phyloP scores from a whole-genome alignment of 2,888 invertebrate species.

The Sycophila texana region DNA sequence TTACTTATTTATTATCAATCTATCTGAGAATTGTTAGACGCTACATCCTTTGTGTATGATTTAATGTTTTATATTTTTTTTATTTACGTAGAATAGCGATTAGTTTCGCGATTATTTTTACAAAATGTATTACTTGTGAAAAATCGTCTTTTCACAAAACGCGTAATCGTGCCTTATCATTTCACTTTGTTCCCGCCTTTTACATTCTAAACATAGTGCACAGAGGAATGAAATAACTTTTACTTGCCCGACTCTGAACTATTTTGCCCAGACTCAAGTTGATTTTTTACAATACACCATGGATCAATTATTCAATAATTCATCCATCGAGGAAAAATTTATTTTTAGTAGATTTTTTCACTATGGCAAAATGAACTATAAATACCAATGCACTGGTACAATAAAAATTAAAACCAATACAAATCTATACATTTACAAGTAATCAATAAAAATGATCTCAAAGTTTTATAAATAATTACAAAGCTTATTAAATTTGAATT shows the following conservation, averaged over 20 bases:
- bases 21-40: constrained; percentile 46
- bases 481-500: constrained; percentile 18
- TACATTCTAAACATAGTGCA: constrained; percentile 46
- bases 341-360: constrained; percentile 34
- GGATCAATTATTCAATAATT: constrained; percentile 51
- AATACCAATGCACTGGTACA: constrained; percentile 1
- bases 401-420: not conserved
- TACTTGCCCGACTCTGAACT: constrained; percentile 32
- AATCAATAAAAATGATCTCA: not conserved
- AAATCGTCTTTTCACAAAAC: constrained; percentile 52
- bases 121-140: constrained; percentile 55
- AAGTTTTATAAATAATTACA: not conserved
- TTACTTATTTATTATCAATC: constrained; percentile 46
- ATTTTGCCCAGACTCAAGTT: constrained; percentile 15
- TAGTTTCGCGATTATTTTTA: constrained; percentile 54
- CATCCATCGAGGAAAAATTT: constrained; percentile 35
- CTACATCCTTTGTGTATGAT: constrained; percentile 49
- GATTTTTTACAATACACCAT: constrained; percentile 29
- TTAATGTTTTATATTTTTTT: constrained; percentile 52
- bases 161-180: constrained; percentile 31
- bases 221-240: constrained; percentile 54
- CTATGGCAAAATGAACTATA: constrained; percentile 28
- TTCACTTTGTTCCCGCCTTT: constrained; percentile 51
- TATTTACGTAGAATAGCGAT: constrained; percentile 48
- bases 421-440: constrained; percentile 5